These are phyloP conservation scores for Neomorphus geoffroyi DNA, from an alignment of 2,797 vertebrate species.

Conservation along the genomic window DNA sequence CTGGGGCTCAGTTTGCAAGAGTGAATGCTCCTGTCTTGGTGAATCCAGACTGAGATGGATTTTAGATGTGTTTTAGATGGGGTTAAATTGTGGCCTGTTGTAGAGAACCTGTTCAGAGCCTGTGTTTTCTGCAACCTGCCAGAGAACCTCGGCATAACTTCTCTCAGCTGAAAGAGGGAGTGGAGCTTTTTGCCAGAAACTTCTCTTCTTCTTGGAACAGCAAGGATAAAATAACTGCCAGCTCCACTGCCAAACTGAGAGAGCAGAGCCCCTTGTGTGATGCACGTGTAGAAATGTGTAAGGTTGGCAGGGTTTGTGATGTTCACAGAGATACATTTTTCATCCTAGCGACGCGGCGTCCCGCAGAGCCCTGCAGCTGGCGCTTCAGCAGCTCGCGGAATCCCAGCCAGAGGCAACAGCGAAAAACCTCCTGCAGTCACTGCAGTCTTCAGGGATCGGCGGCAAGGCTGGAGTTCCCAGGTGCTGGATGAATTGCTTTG, in stretches of 20 bases:
- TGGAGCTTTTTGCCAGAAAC: neutral
- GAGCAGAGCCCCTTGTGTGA: neutral
- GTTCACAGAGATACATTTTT: accelerated
- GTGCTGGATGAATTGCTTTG: conserved; percentile 60
- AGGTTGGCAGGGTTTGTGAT: neutral
- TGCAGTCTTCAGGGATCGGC: conserved; percentile 90
- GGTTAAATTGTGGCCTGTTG: neutral
- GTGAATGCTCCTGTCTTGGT: neutral
- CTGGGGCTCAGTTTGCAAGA: neutral
- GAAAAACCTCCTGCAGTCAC: conserved; percentile 86
- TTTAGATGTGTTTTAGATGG: neutral
- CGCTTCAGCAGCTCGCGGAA: conserved; percentile 87
- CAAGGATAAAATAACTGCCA: neutral
- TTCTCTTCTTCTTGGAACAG: neutral
- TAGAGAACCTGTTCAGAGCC: neutral
- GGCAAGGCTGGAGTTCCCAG: conserved; percentile 85
- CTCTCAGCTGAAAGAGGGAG: neutral
- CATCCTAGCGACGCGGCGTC: conserved; percentile 88
- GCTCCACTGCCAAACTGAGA: neutral
- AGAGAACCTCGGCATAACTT: neutral
- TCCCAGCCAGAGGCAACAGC: conserved; percentile 88
- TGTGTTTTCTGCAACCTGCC: neutral
- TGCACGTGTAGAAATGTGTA: neutral
- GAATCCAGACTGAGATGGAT: neutral
- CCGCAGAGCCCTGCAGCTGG: conserved; percentile 87